Base-by-base conservation (phyloP, 2,113 vertebrate species). In the Lagopus muta region DNA sequence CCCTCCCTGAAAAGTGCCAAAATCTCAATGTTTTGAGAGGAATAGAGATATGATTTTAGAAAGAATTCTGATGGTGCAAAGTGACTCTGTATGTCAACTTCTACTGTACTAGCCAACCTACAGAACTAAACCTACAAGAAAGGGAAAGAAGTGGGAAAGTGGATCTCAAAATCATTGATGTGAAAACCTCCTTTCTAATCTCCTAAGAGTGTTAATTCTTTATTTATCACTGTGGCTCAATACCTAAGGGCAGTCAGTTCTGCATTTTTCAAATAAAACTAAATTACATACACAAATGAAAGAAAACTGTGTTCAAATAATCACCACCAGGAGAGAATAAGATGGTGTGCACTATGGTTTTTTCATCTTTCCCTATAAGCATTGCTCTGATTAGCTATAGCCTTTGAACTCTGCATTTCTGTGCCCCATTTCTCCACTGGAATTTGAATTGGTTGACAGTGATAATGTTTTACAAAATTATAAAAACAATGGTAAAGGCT, bases 361-460 rank as follows among this genome's bases (percentile, higher is more conserved):
- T 65, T 72, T 13, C 45, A 82, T 48, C 47, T 74, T 84, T 67
- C 77, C 65, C 30, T 80, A n/a, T 3, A 78, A 81, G 62, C 82
- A 88, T 45, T 75, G 47, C 40, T 86, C 52, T 38, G 73, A 30
- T 75, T 81, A 94, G 48, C 47, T 57, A 83, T 57, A 80, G 79
- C 38, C 86, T 94, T 90, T 84, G 76, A 96, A 83, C 85, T 84
- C 50, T 86, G 92, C 90, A 95, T 96, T 95, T 97, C 96, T 97
- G 96, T 96, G 96, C 95, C 96, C 96, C 95, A 97, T 97, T 96
- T 97, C 95, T 96, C 92, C 96, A 96, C 93, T 97, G 95, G 88
- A 95, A 88, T 95, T 88, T 64, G 90, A 95, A 93, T 81, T 88
- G 50, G 82, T 94, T 95, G 90, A 74, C 93, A 94, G 91, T 91